phyloP scores from a whole-genome alignment of 2,113 vertebrate genomes.

The Phalacrocorax aristotelis region DNA sequence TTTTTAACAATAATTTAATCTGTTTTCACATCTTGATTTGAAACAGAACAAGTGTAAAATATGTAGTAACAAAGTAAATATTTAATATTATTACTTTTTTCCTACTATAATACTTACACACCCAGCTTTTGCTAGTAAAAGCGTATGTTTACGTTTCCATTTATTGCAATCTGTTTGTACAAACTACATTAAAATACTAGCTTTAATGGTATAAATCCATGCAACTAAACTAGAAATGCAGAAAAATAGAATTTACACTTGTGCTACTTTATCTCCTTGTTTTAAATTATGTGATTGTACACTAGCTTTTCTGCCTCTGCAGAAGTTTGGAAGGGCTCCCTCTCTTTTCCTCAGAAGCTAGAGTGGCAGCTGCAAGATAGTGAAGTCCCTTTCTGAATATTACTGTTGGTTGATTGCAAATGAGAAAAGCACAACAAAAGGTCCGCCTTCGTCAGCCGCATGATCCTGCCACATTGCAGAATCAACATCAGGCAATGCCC shows the following conservation, averaged over 20 bases:
- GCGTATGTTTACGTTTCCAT: background rate
- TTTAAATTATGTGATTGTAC: background rate
- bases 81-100: background rate
- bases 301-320: background rate
- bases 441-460: background rate
- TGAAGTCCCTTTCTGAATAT: background rate
- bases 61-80: background rate
- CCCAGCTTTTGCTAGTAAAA: background rate
- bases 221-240: background rate
- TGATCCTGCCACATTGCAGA: background rate
- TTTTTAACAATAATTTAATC: background rate
- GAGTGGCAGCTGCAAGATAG: background rate
- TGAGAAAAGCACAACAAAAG: background rate
- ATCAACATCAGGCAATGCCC: background rate
- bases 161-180: background rate
- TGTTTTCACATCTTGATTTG: background rate
- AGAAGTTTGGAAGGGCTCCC: background rate
- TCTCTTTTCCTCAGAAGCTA: background rate
- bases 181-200: background rate
- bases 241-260: background rate
- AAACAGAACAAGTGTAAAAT: background rate
- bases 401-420: background rate
- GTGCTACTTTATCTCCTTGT: background rate
- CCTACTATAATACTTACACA: background rate
- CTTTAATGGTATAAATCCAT: background rate